Base-by-base conservation (phyloP, 2,888 invertebrate species). In the Sturmia bella region DNA sequence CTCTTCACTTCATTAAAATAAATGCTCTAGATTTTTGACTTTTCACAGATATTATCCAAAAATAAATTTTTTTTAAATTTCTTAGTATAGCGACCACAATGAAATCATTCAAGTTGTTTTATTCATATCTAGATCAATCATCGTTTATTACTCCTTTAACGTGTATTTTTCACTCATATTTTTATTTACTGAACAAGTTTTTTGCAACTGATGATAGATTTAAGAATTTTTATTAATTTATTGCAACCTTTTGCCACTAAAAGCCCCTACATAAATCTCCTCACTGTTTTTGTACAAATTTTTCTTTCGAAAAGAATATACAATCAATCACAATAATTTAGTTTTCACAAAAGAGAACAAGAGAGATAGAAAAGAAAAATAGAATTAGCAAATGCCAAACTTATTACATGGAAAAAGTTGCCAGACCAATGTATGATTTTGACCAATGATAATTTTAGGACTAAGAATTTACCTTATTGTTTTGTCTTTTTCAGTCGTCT, bases 21-120 rank as follows among this genome's bases (percentile, higher is more conserved):
- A 45, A 24, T 68, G 45, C 54, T 50, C 68, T 66, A 78, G 64
- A 72, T 73, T 50, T 72, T 76, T 70, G 43, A 61, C 54, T 72
- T 76, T 79, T 75, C 61, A 72, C 61, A 57, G 24, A 61, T 74
- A 70, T 72, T 83, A 66, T 83, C 83, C 83, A 83, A 83, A 83
- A 83, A 83, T 83, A 83, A 83, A 83, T 68, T 79, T 61, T 43
- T 19, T 24, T n/a, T 1, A 12, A 6, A 15, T 63, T 52, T 54
- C 41, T 27, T 43, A 12, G 50, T 27, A 63, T 61, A 78, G 68
- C 63, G 54, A 54, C 78, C 52, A 82, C 61, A 72, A 56, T 24
- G 72, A 41, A 73, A 63, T 9, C 27, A 63, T 52, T 76, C 41
- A 43, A 50, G 15, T 77, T 70, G 24, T 45, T 19, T 21, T 56